phyloP scores from a whole-genome alignment of 35 echinoderm and acorn worm species.

The Heliocidaris tuberculata region DNA sequence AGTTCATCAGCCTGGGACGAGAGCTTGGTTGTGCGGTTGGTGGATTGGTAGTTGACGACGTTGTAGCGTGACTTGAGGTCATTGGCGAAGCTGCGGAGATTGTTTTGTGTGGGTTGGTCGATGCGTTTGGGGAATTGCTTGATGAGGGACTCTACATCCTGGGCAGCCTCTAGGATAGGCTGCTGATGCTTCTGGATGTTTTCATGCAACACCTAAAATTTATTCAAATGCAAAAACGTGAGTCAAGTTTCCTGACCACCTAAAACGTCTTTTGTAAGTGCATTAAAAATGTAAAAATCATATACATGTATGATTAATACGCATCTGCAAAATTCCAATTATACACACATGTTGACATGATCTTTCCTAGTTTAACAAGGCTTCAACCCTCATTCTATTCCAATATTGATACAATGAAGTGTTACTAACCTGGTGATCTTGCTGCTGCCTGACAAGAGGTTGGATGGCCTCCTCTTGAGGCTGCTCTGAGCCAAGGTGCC shows the following conservation, averaged over 20 bases:
- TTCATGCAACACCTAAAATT: slow-evolving; percentile 69
- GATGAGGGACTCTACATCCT: slow-evolving; percentile 77
- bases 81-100: slow-evolving; percentile 59
- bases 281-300: too few relatives aligned
- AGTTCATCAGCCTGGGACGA: slow-evolving; percentile 71
- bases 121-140: slow-evolving; percentile 71
- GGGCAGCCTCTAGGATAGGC: slow-evolving; percentile 67
- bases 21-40: slow-evolving; percentile 75
- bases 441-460: slow-evolving; percentile 62
- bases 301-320: too few relatives aligned
- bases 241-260: too few relatives aligned
- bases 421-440: slow-evolving; percentile 79
- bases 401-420: too few relatives aligned
- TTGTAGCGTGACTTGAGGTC: slow-evolving; percentile 87
- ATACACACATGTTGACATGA: too few relatives aligned
- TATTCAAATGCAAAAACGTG: slow-evolving; percentile 6
- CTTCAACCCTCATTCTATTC: too few relatives aligned
- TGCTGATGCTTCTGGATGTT: slow-evolving; percentile 84
- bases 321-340: too few relatives aligned
- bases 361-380: too few relatives aligned
- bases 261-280: too few relatives aligned
- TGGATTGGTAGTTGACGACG: slow-evolving; percentile 85
- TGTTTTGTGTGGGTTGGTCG: slow-evolving; percentile 64
- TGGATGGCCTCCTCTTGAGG: slow-evolving; percentile 81
- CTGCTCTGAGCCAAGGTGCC: slow-evolving; percentile 83